These are phyloP conservation scores for Girardinichthys multiradiatus DNA, from an alignment of 2,113 vertebrate genomes.

Conservation along the genomic window DNA sequence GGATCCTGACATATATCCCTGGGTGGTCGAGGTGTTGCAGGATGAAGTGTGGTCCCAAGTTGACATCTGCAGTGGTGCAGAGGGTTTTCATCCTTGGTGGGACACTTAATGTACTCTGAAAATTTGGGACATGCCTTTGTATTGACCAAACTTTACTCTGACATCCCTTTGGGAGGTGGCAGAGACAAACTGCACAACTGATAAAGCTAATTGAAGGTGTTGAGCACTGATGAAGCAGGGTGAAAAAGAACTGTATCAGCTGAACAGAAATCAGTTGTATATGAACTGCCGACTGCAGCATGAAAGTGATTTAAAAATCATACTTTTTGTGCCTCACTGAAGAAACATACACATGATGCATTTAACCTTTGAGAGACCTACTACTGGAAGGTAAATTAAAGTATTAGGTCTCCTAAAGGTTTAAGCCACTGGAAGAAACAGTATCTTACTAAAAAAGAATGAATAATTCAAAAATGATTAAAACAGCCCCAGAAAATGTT, in stretches of 20 bases:
- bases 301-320: not conserved
- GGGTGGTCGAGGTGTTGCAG: too few species aligned
- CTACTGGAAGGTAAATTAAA: not conserved
- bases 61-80: too few species aligned
- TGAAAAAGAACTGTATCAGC: not conserved
- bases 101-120: too few species aligned
- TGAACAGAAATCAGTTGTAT: not conserved
- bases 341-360: not conserved
- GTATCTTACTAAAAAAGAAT: not conserved
- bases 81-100: too few species aligned
- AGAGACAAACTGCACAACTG: slow-evolving; percentile 1
- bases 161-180: slow-evolving; percentile 1
- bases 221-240: not conserved
- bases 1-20: too few species aligned
- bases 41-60: too few species aligned
- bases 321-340: not conserved
- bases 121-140: too few species aligned
- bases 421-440: not conserved
- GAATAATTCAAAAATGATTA: not conserved
- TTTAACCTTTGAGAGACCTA: not conserved
- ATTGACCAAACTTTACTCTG: too few species aligned
- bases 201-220: not conserved
- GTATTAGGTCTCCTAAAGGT: not conserved
- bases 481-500: not conserved
- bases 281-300: not conserved